A percentile compares a stretch with the other conserved stretches of the same genome.
phyloP scores from a whole-genome alignment of 2,797 vertebrate genomes.

The Coccyzus lansbergi region DNA sequence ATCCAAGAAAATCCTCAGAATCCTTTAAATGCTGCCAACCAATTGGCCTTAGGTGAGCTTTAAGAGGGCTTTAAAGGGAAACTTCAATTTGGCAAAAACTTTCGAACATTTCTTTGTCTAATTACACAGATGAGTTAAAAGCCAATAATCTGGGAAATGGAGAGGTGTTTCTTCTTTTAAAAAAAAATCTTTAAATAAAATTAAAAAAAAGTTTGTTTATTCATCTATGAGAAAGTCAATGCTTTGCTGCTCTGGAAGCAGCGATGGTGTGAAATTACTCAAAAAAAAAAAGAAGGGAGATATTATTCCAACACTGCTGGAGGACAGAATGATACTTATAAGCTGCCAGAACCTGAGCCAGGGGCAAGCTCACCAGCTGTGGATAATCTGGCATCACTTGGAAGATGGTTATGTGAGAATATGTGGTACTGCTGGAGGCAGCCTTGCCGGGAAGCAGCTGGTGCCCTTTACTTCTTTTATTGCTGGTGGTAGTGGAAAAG shows the following conservation, averaged over 20 bases:
- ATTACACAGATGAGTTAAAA: slow-evolving; percentile 6
- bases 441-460: neutral
- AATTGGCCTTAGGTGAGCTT: neutral
- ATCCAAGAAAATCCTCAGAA: slow-evolving; percentile 6
- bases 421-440: neutral
- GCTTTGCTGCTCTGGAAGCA: neutral
- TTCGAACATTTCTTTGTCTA: slow-evolving; percentile 4
- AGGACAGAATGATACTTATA: neutral
- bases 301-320: neutral
- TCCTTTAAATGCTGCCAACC: slow-evolving; percentile 1
- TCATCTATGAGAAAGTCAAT: neutral
- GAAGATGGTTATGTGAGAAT: neutral
- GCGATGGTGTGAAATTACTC: neutral
- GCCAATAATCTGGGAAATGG: neutral
- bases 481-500: neutral
- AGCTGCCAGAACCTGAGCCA: neutral
- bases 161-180: neutral
- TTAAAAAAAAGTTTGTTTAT: neutral
- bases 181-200: neutral
- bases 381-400: neutral
- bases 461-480: neutral
- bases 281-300: neutral
- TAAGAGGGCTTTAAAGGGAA: neutral
- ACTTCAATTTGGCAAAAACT: slow-evolving; percentile 1
- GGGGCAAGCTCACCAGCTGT: slow-evolving; percentile 23